A percentile compares a stretch with the other conserved stretches of the same genome.
Evolutionary conservation across 1,140 invertebrate genomes (phyloP).

Genomic region (Euglossa dilemma): DNA sequence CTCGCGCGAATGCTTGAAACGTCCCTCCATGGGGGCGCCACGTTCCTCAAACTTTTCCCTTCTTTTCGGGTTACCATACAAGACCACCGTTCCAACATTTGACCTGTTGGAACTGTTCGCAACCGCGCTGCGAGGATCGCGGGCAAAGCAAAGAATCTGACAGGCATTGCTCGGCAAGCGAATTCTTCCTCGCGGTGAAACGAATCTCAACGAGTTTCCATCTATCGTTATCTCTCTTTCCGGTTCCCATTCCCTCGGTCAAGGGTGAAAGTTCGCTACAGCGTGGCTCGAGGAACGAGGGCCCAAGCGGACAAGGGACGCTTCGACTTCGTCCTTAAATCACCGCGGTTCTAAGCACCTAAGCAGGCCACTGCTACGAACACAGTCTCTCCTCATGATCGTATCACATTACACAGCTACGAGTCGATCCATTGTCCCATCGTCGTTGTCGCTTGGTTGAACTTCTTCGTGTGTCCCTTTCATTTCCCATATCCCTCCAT

Average conservation of each 20-base stretch:
- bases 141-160: neutral
- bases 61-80: neutral
- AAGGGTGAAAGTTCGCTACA: neutral
- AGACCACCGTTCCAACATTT: neutral
- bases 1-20: conserved; percentile 75
- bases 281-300: conserved; percentile 18
- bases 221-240: neutral
- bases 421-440: conserved; percentile 48
- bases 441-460: conserved; percentile 45
- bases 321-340: conserved; percentile 64
- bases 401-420: conserved; percentile 78
- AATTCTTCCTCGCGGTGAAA: neutral
- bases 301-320: neutral
- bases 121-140: neutral
- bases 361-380: conserved; percentile 82
- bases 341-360: conserved; percentile 78
- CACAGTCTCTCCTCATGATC: conserved; percentile 76
- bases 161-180: neutral
- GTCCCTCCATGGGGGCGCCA: conserved; percentile 64
- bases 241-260: neutral
- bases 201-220: neutral
- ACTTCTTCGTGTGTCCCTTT: neutral
- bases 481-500: conserved; percentile 27
- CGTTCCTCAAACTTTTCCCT: conserved; percentile 70
- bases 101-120: neutral